Base-by-base conservation (phyloP, 2,797 vertebrate species). In the Premnoplex brunnescens region DNA sequence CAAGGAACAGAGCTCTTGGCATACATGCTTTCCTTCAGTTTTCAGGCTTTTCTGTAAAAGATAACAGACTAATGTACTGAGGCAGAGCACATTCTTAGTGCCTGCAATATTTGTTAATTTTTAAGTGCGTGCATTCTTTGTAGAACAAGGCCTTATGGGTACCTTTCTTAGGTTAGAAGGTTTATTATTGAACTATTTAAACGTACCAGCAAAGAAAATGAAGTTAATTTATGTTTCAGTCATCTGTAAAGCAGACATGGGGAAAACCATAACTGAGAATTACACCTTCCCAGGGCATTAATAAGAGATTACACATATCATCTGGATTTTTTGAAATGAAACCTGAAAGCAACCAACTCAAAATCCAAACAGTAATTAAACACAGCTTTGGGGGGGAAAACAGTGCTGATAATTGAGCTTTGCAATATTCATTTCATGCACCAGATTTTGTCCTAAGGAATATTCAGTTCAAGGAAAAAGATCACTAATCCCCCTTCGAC, bases 321-420 rank as follows among this genome's bases (percentile, higher is more conserved):
- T 71, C 59, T 69, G 52, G 20, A 63, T 76, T 91, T 88, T 62
- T 79, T 81, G 58, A 95, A 90, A 93, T 79, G 28, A 91, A 95
- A 84, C 7, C 28, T 88, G 56, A 76, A 91, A 84, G 52, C 7
- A 5, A 88, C 18, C 9, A 72, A 76, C 58, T 67, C 43, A 84
- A 85, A 89, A 91, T 10, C 11, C 55, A 95, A 95, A 76, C 5
- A 86, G 30, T 46, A 90, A 75, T 84, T 92, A 81, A 89, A 51
- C 26, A 72, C 10, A 73, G 28, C 32, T 63, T 78, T 56, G 23
- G 8, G 39, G 19, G n/a, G 4, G 1, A 54, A 54, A 73, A 54
- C 6, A 52, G 19, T 64, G 22, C 21, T 79, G 30, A 43, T 55
- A 91, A 88, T 5, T 88, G 18, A 87, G 46, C 19, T 84, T 32